Conservation (phyloP, 2,113 vertebrate genomes). For the Gavialis gangeticus region DNA sequence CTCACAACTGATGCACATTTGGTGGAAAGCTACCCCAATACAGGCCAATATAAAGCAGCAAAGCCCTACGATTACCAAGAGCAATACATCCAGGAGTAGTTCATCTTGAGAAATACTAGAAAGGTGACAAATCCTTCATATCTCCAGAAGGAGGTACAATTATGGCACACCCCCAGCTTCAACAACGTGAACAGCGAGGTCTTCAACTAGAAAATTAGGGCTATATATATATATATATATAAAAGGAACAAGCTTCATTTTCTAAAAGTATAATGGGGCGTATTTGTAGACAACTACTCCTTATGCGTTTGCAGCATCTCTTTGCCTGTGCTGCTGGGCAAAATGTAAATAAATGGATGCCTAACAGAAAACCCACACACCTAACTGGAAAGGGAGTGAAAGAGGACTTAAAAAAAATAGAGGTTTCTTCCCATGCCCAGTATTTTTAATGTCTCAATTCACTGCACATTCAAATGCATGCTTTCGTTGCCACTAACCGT, state of each 20-base stretch:
- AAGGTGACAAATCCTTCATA: neutral
- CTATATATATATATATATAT: neutral
- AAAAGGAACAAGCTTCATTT: neutral
- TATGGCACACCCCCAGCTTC: neutral
- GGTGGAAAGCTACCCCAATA: accelerated
- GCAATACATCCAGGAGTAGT: accelerated
- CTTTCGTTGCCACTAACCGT: neutral
- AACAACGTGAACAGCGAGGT: neutral
- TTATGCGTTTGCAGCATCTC: neutral
- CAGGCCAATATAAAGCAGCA: neutral
- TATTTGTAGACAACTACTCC: neutral
- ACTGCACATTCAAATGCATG: neutral
- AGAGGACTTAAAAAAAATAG: neutral
- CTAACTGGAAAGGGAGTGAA: neutral
- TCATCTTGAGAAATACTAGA: neutral
- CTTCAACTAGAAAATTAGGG: neutral
- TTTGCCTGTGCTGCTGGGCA: neutral
- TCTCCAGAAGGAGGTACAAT: too few relatives aligned
- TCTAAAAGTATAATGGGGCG: neutral
- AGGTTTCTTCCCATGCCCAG: neutral
- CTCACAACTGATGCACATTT: accelerated
- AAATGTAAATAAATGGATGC: conserved; percentile 45
- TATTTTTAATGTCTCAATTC: neutral
- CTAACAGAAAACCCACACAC: neutral
- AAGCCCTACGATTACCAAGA: accelerated